Evolutionary conservation across 2,113 vertebrate genomes (phyloP), one percentile per base, ranked within the genome.

Genomic region (Megaceryle torquata): DNA sequence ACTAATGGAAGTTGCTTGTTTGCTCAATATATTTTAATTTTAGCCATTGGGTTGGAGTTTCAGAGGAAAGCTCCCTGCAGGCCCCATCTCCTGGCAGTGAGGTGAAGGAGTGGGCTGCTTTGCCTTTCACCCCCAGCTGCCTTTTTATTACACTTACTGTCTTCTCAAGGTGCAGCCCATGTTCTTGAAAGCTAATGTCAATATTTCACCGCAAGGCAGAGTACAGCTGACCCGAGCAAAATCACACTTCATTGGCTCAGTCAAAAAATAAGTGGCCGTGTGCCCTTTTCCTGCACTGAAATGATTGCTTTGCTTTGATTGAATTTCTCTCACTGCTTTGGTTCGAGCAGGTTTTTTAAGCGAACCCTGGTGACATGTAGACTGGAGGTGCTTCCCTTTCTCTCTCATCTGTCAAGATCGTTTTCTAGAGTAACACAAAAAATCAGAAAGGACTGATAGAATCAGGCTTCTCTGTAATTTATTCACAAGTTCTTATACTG

Each of bases 381-480:
- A 24, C 63, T 63, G 43, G 15, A 86, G 82, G 79, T 29, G 17
- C 37, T 78, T 78, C 65, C 46, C 33, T 68, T 91, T 71, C 64
- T 65, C 61, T 43, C 70, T 76, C 24, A 37, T 54, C 74, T 33
- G 39, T 71, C 81, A 82, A 50, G 74, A 53, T 60, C 0, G 24
- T 89, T 67, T 79, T 78, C 74, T 87, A 28, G 82, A 76, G 67
- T 46, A 89, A 51, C 48, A 63, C 28, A 67, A 69, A 80, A 63
- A 50, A 48, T 87, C 81, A 84, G 65, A 71, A 64, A 71, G 53
- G 69, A 70, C 39, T 89, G 93, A 68, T 0, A 3, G 72, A 86
- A 83, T 82, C 76, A 75, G 87, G 50, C 61, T 75, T 59, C 11
- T 57, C 57, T 93, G 5, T 81, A 59, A 93, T 87, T 87, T 78